Conservation (phyloP, 1,140 invertebrate species). For the silkworm (Bombyx mori) region DNA sequence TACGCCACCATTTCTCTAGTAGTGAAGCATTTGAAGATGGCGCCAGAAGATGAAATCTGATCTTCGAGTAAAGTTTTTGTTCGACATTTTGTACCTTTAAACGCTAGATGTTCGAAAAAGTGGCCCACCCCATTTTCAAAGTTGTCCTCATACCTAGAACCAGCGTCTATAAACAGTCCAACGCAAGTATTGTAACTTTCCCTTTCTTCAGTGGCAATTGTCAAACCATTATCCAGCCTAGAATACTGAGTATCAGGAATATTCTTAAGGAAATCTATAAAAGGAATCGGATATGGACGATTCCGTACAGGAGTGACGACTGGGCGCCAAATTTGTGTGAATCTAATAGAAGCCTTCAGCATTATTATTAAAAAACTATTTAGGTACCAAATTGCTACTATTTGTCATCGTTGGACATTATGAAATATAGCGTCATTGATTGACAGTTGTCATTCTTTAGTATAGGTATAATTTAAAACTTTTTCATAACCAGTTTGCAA, state of each 20-base stretch:
- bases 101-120: constrained; percentile 86
- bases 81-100: constrained; percentile 79
- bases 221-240: constrained; percentile 31
- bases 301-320: constrained; percentile 2
- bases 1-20: constrained; percentile 83
- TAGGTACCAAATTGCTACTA: too few relatives aligned
- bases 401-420: too few relatives aligned
- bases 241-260: constrained; percentile 20
- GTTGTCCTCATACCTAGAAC: constrained; percentile 79
- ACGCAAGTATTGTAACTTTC: constrained; percentile 70
- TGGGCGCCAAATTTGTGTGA: neutral
- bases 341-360: neutral
- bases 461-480: too few relatives aligned
- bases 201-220: constrained; percentile 36
- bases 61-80: constrained; percentile 77
- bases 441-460: too few relatives aligned
- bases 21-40: constrained; percentile 84
- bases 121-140: constrained; percentile 83
- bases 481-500: too few relatives aligned
- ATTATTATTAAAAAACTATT: neutral
- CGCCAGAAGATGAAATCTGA: constrained; percentile 83
- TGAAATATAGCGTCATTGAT: too few relatives aligned
- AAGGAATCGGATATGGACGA: constrained; percentile 12
- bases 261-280: constrained; percentile 20
- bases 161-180: constrained; percentile 84